These are phyloP conservation scores for Corvus moneduloides DNA, from an alignment of 2,113 vertebrate species.

Conservation along the genomic window DNA sequence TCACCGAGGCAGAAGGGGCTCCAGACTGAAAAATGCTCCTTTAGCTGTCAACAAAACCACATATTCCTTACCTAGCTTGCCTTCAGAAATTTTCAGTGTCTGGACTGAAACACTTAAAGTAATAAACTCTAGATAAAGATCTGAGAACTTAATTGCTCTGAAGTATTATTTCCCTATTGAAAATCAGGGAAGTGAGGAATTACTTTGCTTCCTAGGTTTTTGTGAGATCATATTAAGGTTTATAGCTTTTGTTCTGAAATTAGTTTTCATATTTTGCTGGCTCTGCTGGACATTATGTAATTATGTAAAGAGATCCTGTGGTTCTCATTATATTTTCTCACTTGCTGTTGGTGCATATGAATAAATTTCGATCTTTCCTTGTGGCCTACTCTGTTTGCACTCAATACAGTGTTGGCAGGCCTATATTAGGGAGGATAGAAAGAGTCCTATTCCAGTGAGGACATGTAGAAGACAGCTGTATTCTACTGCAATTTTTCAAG, in stretches of 20 bases:
- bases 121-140: slow-evolving; percentile 25
- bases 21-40: neutral
- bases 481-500: neutral
- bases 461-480: neutral
- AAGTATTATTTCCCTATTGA: neutral
- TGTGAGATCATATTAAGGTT: slow-evolving; percentile 11
- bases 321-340: slow-evolving; percentile 45
- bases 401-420: neutral
- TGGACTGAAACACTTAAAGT: neutral
- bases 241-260: slow-evolving; percentile 51
- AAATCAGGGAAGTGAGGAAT: slow-evolving; percentile 5
- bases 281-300: slow-evolving; percentile 30
- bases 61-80: neutral
- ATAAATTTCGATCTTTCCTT: slow-evolving; percentile 31
- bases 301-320: slow-evolving; percentile 42
- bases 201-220: neutral
- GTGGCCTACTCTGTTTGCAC: neutral
- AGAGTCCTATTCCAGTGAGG: neutral
- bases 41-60: neutral
- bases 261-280: slow-evolving; percentile 40
- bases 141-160: slow-evolving; percentile 18
- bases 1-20: neutral
- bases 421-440: neutral
- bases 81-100: neutral
- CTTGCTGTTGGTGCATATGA: neutral